Evolutionary conservation across 2,797 vertebrate species (phyloP).

Genomic region (Neosilurus mollespiculum): DNA sequence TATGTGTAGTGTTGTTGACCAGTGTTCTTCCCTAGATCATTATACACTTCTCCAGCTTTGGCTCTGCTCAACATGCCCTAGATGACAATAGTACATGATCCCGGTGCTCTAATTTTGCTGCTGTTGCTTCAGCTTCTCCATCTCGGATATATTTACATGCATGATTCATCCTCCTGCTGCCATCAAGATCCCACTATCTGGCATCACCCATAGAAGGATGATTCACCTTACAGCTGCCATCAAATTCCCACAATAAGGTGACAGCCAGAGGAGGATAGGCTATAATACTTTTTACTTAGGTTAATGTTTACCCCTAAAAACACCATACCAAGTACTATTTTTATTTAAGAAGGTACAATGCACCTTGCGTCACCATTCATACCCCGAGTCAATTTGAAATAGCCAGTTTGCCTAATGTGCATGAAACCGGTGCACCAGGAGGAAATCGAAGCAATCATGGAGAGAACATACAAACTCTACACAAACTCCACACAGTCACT

Average conservation of each 20-base stretch:
- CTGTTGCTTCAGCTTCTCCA: constrained; percentile 6
- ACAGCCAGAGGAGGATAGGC: constrained; percentile 10
- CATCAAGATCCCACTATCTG: constrained; percentile 17
- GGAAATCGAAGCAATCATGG: too few relatives aligned
- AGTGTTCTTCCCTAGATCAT: not conserved
- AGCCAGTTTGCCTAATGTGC: too few relatives aligned
- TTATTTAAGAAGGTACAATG: too few relatives aligned
- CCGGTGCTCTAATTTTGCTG: not conserved
- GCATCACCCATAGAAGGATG: constrained; percentile 22
- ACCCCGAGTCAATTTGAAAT: too few relatives aligned
- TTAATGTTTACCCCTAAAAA: too few relatives aligned
- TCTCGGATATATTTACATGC: constrained; percentile 15
- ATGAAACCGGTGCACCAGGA: too few relatives aligned
- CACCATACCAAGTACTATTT: too few relatives aligned
- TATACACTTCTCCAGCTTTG: not conserved
- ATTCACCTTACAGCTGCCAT: constrained; percentile 23
- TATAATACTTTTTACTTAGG: not conserved
- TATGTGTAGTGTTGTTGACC: not conserved
- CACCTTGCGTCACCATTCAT: too few relatives aligned
- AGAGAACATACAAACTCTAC: too few relatives aligned
- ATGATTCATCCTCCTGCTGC: constrained; percentile 17
- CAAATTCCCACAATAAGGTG: constrained; percentile 12
- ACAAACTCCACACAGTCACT: too few relatives aligned
- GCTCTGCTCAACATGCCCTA: not conserved
- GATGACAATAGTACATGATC: constrained; percentile 5